Base-by-base conservation (phyloP, 2,888 invertebrate species). In the Amphipyra tragopoginis region DNA sequence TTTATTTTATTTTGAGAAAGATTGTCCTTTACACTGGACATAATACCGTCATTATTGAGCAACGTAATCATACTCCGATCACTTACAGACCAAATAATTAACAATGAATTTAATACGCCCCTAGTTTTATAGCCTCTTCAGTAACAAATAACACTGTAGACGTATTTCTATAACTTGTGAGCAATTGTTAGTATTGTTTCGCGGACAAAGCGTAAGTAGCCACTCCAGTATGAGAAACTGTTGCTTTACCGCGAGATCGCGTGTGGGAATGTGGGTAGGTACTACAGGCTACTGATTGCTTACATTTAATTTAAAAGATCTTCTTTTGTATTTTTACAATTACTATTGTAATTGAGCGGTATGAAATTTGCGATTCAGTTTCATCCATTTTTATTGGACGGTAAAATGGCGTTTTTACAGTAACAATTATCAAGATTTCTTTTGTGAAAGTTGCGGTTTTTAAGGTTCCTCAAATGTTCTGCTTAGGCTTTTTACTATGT, bases 171-270 rank as follows among this genome's bases (percentile, higher is more conserved):
- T 85, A 83, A 85, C 89, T 89, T 90, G 52, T 61, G 72, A 78
- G 78, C 85, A 80, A 86, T 90, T 89, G 89, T 89, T 73, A 70
- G 70, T 72, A 90, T 93, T 93, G 93, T 93, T 88, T 82, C 65
- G 74, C 57, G 85, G 73, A 93, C 88, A 91, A 93, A 86, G 86
- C 84, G 58, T 80, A 80, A 90, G 86, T 85, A 84, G 83, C 84
- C 86, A 86, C 89, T 89, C 70, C 75, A 79, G 84, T 89, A 90
- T 93, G 93, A 93, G 94, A 94, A 93, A 93, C 83, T 87, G 89
- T 90, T 86, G 86, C 89, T 87, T 70, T 73, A 75, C 55, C 49
- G 60, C 64, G 68, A 81, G 79, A 81, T 82, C 77, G 77, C 74
- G 85, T 90, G 89, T 92, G 93, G 88, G 93, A 93, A 93, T 92